A percentile compares a stretch with the other conserved stretches of the same genome.
These are phyloP conservation scores for Asobara japonica DNA, from an alignment of 1,140 invertebrate species.

Conservation along the genomic window DNA sequence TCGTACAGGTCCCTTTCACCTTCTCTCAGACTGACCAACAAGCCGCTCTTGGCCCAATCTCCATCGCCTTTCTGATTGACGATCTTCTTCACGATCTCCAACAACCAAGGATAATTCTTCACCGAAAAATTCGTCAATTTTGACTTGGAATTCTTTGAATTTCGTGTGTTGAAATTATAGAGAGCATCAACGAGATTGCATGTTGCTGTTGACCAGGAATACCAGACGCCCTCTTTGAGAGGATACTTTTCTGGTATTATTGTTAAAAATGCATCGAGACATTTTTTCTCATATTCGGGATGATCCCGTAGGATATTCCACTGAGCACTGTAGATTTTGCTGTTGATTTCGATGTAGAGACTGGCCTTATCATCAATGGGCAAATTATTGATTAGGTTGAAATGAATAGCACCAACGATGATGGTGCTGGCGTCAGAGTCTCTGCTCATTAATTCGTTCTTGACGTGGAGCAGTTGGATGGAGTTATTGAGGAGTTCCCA, in stretches of 20 bases:
- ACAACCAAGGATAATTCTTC: neutral
- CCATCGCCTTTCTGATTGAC: neutral
- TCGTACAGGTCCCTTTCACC: neutral
- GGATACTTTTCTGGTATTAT: slow-evolving; percentile 18
- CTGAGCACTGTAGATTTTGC: neutral
- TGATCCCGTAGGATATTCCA: slow-evolving; percentile 42
- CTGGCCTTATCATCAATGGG: slow-evolving; percentile 33
- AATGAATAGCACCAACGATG: slow-evolving; percentile 35
- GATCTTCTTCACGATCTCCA: neutral
- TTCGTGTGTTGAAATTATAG: slow-evolving; percentile 43
- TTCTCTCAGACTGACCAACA: neutral
- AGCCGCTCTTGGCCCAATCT: neutral
- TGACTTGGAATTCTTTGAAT: neutral
- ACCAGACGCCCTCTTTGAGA: slow-evolving; percentile 3
- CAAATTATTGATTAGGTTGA: slow-evolving; percentile 30
- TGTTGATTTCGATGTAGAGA: slow-evolving; percentile 21
- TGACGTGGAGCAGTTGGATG: slow-evolving; percentile 36
- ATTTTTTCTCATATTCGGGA: slow-evolving; percentile 41
- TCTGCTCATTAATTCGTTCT: slow-evolving; percentile 21
- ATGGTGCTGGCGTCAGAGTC: slow-evolving; percentile 28
- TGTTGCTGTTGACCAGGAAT: neutral
- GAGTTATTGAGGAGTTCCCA: slow-evolving; percentile 42
- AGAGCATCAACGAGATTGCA: slow-evolving; percentile 33
- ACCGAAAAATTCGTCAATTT: neutral
- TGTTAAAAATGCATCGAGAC: slow-evolving; percentile 33